Percentiles rank a stretch among this genome's conserved stretches.
Conservation (phyloP, 2,113 vertebrate species). For the Eulemur rufifrons region DNA sequence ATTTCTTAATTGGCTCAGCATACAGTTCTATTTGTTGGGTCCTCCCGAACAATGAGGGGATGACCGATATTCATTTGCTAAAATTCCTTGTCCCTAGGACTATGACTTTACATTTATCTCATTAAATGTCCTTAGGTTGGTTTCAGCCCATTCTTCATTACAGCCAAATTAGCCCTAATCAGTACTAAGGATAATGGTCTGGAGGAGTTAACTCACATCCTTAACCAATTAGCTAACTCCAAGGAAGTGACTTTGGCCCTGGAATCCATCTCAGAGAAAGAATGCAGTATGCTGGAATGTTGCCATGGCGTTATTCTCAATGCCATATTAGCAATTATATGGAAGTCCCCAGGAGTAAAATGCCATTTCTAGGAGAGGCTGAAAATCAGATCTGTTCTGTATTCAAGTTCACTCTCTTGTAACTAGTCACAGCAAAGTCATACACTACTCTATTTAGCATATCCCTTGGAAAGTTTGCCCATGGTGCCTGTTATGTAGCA, state of each 20-base stretch:
- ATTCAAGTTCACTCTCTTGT: background rate
- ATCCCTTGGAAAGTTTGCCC: background rate
- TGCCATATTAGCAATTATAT: background rate
- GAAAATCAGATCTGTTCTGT: background rate
- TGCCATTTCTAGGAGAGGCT: background rate
- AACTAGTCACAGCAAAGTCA: background rate
- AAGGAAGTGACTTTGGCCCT: background rate
- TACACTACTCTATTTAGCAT: background rate
- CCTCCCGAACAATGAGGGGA: background rate
- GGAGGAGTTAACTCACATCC: background rate
- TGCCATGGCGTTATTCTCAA: background rate
- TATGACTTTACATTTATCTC: background rate
- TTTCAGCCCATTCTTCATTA: slow-evolving; percentile 19
- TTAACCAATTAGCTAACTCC: slow-evolving; percentile 59
- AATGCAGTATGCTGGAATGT: background rate
- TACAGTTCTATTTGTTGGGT: background rate
- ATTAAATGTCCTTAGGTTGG: slow-evolving; percentile 27
- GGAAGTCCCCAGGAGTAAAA: background rate
- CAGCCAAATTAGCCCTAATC: slow-evolving; percentile 35
- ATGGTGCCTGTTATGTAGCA: background rate
- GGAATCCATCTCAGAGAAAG: background rate
- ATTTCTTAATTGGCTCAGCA: background rate
- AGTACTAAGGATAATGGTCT: slow-evolving; percentile 17
- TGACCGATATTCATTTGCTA: background rate
- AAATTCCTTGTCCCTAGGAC: slow-evolving; percentile 1